phyloP scores from a whole-genome alignment of 2,888 invertebrate species.

The Scaptomyza parva region DNA sequence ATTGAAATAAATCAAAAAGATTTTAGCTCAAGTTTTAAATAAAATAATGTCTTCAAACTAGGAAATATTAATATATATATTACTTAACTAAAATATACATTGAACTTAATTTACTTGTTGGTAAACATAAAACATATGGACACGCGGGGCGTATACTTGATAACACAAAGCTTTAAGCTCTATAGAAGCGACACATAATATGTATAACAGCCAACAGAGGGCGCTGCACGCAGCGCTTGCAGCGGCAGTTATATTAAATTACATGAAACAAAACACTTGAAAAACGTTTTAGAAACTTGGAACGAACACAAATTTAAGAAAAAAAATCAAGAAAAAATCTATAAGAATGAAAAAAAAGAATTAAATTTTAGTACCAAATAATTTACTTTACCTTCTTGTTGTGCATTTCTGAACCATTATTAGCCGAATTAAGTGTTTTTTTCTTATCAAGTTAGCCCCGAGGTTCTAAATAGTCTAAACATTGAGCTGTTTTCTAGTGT shows the following conservation, averaged over 20 bases:
- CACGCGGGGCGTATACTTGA: conserved; percentile 26
- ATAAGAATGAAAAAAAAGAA: conserved; percentile 23
- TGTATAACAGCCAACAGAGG: conserved; percentile 32
- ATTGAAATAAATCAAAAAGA: background rate
- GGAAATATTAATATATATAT: background rate
- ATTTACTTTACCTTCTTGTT: conserved; percentile 46
- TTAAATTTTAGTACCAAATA: conserved; percentile 1
- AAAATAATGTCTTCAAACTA: no score
- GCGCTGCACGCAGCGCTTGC: conserved; percentile 31
- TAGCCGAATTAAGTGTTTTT: conserved; percentile 24
- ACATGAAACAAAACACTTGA: conserved; percentile 11
- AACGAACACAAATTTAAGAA: conserved; percentile 10
- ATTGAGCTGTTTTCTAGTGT: conserved; percentile 45
- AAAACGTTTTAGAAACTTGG: conserved; percentile 3
- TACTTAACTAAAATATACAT: conserved; percentile 17
- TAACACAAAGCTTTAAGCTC: conserved; percentile 40
- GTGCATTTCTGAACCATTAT: conserved; percentile 31
- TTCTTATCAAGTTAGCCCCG: conserved; percentile 6
- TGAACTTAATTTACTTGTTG: conserved; percentile 2
- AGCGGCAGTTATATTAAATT: conserved; percentile 2
- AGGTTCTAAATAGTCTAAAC: conserved; percentile 22
- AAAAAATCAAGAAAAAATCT: conserved; percentile 15
- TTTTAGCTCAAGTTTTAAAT: no score
- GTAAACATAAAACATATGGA: conserved; percentile 25
- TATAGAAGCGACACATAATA: conserved; percentile 22